phyloP scores from a whole-genome alignment of 1,140 invertebrate species.

The Neodiprion fabricii region DNA sequence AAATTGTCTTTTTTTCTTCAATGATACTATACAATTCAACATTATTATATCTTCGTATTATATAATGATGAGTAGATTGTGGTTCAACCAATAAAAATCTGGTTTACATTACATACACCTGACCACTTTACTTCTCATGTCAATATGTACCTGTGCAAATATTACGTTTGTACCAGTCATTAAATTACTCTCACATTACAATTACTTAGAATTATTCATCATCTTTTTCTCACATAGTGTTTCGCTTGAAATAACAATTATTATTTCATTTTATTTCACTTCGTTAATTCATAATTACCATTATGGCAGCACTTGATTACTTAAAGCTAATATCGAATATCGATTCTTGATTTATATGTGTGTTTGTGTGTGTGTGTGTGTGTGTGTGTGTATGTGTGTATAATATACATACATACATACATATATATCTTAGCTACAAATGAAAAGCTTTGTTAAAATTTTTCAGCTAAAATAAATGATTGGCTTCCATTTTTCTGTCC shows the following conservation, averaged over 20 bases:
- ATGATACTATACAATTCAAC: not conserved
- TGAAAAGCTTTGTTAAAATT: not conserved
- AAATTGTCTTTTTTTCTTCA: not conserved
- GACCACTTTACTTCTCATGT: not conserved
- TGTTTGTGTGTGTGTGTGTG: no score
- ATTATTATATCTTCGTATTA: not conserved
- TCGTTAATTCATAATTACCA: not conserved
- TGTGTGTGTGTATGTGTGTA: no score
- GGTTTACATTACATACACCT: not conserved
- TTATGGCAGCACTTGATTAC: not conserved
- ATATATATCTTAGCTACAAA: not conserved
- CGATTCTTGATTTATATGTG: not conserved
- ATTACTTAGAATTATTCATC: not conserved
- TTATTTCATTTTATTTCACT: not conserved
- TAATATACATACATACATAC: no score
- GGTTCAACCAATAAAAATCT: not conserved
- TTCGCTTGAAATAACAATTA: no score
- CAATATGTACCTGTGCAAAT: not conserved
- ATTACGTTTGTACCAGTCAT: slow-evolving; percentile 2
- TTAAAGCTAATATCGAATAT: not conserved
- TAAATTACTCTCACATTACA: not conserved
- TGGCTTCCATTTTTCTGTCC: not conserved
- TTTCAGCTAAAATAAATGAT: not conserved
- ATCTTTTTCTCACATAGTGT: not conserved
- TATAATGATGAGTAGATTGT: not conserved